Conservation (phyloP, 2,888 invertebrate species). For the Dromius quadrimaculatus region DNA sequence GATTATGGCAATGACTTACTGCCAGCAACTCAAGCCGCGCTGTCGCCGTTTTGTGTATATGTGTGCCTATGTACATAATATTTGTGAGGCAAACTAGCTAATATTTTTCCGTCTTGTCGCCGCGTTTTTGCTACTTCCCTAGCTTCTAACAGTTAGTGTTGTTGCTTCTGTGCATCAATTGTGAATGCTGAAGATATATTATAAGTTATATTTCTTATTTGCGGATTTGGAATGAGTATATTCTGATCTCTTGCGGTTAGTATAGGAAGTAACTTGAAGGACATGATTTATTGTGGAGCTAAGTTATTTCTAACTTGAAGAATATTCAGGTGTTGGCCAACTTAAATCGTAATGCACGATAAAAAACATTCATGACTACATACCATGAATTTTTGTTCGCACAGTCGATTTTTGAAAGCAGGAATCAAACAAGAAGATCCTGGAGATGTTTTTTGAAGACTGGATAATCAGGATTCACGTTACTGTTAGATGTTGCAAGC, state of each 20-base stretch:
- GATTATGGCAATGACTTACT: constrained; percentile 60
- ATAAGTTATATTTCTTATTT: constrained; percentile 54
- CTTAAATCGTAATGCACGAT: too few relatives aligned
- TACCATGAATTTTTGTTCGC: too few relatives aligned
- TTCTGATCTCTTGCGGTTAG: constrained; percentile 46
- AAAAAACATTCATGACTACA: too few relatives aligned
- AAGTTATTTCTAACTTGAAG: too few relatives aligned
- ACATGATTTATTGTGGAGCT: constrained; percentile 3
- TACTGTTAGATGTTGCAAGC: too few relatives aligned
- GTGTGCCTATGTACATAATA: constrained; percentile 56
- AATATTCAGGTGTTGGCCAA: too few relatives aligned
- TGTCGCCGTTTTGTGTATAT: not conserved
- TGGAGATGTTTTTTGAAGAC: too few relatives aligned
- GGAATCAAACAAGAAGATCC: too few relatives aligned
- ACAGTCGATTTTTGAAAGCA: too few relatives aligned
- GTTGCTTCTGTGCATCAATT: constrained; percentile 33
- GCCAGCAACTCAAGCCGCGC: constrained; percentile 40
- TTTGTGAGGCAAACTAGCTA: constrained; percentile 59
- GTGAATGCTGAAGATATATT: constrained; percentile 52
- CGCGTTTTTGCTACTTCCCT: constrained; percentile 3
- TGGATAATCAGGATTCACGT: too few relatives aligned
- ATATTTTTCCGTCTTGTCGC: constrained; percentile 56
- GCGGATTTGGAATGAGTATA: constrained; percentile 12
- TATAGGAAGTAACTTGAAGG: constrained; percentile 26
- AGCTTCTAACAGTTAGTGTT: not conserved